Percentiles rank a stretch among this genome's conserved stretches.
Evolutionary conservation across 2,888 invertebrate genomes (phyloP).

Genomic region (Hartigia nigra): DNA sequence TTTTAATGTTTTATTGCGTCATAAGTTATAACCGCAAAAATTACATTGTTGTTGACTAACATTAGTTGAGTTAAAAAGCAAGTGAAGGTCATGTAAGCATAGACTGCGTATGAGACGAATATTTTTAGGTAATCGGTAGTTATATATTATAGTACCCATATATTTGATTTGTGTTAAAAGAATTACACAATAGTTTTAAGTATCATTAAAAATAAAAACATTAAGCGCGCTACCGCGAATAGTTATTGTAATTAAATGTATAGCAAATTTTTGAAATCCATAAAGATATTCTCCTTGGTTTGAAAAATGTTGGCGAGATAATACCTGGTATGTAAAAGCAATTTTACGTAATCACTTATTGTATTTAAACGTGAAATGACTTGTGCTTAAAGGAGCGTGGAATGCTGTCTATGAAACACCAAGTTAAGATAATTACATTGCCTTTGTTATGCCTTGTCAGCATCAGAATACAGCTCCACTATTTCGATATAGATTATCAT

Average conservation of each 20-base stretch:
- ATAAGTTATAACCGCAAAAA: background rate
- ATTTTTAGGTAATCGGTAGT: background rate
- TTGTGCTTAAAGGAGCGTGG: background rate
- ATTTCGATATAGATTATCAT: background rate
- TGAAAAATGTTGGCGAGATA: background rate
- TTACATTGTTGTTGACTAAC: background rate
- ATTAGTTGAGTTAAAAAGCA: background rate
- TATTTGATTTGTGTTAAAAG: background rate
- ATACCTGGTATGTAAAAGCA: background rate
- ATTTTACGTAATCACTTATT: background rate
- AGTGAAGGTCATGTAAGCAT: background rate
- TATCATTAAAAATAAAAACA: background rate
- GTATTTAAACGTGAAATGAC: background rate
- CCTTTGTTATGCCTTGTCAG: background rate
- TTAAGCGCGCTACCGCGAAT: background rate
- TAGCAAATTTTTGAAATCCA: background rate
- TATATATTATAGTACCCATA: background rate
- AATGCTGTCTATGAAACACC: background rate
- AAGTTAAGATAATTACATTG: background rate
- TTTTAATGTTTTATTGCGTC: background rate
- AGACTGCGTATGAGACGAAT: background rate
- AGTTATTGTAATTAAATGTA: background rate
- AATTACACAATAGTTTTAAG: background rate
- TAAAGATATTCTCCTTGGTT: background rate
- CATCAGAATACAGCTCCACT: background rate